A percentile compares a stretch with the other conserved stretches of the same genome.
phyloP scores from a whole-genome alignment of 1,140 invertebrate species.

The Aphis gossypii region DNA sequence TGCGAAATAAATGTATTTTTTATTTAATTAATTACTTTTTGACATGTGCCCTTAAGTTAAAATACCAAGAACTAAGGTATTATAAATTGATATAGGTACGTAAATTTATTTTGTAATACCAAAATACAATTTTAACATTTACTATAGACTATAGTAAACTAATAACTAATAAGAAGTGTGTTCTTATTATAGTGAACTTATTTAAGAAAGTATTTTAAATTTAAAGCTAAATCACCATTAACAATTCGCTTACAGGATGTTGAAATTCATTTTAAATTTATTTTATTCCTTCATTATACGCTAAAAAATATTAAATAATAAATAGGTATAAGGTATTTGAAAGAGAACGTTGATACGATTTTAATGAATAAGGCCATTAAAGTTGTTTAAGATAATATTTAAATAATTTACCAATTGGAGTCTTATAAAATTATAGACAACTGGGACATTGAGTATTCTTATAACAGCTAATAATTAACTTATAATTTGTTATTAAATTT shows the following conservation, averaged over 20 bases:
- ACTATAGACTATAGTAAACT: too few relatives aligned
- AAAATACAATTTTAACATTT: too few relatives aligned
- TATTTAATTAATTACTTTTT: background rate
- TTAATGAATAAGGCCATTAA: background rate
- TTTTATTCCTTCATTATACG: background rate
- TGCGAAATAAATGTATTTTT: background rate
- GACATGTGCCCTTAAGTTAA: too few relatives aligned
- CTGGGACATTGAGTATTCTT: background rate
- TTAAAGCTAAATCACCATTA: background rate
- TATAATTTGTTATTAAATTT: background rate
- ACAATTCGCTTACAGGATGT: background rate
- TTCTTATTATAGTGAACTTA: background rate
- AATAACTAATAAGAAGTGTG: too few relatives aligned
- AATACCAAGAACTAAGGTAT: too few relatives aligned
- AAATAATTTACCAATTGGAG: background rate
- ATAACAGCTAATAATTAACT: background rate
- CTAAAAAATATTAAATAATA: background rate
- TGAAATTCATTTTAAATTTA: background rate
- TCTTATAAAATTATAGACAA: background rate
- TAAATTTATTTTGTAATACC: too few relatives aligned
- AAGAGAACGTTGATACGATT: background rate
- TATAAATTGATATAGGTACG: too few relatives aligned
- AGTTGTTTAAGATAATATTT: background rate
- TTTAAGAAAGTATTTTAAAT: background rate
- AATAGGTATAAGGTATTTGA: too few relatives aligned